Evolutionary conservation across 1,140 invertebrate species (phyloP).

Genomic region (Harlomillsia oculata): DNA sequence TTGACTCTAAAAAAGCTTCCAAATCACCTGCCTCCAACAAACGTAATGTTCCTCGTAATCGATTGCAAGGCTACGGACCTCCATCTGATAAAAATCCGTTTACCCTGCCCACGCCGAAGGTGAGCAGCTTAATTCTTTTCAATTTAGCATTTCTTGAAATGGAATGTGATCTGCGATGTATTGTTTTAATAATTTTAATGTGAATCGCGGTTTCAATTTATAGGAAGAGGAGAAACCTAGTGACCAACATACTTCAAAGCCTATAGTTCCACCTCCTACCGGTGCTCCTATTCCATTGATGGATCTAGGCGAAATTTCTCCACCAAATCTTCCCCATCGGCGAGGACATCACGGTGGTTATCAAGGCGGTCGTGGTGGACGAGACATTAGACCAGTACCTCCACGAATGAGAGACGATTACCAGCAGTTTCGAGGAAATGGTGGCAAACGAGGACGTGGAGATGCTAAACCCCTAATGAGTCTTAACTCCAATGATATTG

Average conservation of each 20-base stretch:
- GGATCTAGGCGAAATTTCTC: conserved; percentile 29
- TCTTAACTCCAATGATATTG: conserved; percentile 20
- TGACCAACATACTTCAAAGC: not conserved
- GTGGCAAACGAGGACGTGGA: conserved; percentile 4
- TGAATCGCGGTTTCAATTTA: not conserved
- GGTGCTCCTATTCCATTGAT: conserved; percentile 26
- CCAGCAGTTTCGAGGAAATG: conserved; percentile 10
- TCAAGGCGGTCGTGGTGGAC: conserved; percentile 13
- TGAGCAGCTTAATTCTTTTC: not conserved
- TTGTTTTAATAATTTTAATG: not conserved
- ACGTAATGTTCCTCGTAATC: conserved; percentile 14
- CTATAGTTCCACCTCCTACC: conserved; percentile 1
- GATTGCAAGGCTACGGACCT: conserved; percentile 32
- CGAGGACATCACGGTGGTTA: conserved; percentile 1
- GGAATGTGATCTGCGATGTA: too few relatives aligned
- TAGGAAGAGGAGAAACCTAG: conserved; percentile 5
- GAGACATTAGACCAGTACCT: conserved; percentile 20
- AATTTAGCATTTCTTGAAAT: not conserved
- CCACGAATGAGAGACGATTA: conserved; percentile 30
- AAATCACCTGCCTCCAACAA: conserved; percentile 6
- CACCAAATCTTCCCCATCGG: conserved; percentile 14
- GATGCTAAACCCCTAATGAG: conserved; percentile 23
- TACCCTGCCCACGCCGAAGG: not conserved
- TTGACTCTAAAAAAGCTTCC: not conserved
- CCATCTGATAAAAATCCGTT: conserved; percentile 34